A percentile compares a stretch with the other conserved stretches of the same genome.
Evolutionary conservation across 2,888 invertebrate species (phyloP).

Genomic region (Latrodectus hesperus): DNA sequence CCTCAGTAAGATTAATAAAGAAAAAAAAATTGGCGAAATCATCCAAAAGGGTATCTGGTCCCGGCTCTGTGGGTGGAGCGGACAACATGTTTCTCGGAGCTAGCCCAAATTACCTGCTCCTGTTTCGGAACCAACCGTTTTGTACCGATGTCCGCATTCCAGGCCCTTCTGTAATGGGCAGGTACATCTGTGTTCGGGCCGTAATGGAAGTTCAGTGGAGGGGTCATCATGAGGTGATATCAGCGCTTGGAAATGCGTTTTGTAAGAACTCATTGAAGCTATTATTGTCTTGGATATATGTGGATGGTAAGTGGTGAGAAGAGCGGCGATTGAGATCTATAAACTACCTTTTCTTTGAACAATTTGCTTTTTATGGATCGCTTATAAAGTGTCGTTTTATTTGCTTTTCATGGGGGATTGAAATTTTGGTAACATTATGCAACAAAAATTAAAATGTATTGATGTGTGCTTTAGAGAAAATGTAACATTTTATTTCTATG

Average conservation of each 20-base stretch:
- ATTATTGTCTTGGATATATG: background rate
- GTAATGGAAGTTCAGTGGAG: slow-evolving; percentile 16
- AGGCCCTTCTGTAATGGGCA: slow-evolving; percentile 37
- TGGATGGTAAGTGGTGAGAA: too few species aligned
- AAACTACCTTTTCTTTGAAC: too few species aligned
- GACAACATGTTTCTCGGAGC: slow-evolving; percentile 45
- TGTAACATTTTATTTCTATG: too few species aligned
- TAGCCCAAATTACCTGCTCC: slow-evolving; percentile 48
- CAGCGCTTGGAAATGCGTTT: background rate
- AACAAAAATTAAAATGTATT: too few species aligned
- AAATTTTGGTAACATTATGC: too few species aligned
- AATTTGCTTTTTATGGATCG: too few species aligned
- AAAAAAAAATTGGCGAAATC: slow-evolving; percentile 1
- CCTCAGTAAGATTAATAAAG: slow-evolving; percentile 10
- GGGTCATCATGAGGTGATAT: slow-evolving; percentile 36
- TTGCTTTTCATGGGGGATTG: too few species aligned
- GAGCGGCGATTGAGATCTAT: too few species aligned
- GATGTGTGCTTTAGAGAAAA: too few species aligned
- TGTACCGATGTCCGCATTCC: slow-evolving; percentile 49
- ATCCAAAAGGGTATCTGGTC: slow-evolving; percentile 18
- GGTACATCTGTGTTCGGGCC: slow-evolving; percentile 9
- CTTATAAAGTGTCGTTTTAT: too few species aligned
- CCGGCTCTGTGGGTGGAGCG: slow-evolving; percentile 36
- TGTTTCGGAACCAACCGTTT: slow-evolving; percentile 25
- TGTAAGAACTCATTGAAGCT: slow-evolving; percentile 7